phyloP scores from a whole-genome alignment of 2,888 invertebrate species.

The Alcis repandata region DNA sequence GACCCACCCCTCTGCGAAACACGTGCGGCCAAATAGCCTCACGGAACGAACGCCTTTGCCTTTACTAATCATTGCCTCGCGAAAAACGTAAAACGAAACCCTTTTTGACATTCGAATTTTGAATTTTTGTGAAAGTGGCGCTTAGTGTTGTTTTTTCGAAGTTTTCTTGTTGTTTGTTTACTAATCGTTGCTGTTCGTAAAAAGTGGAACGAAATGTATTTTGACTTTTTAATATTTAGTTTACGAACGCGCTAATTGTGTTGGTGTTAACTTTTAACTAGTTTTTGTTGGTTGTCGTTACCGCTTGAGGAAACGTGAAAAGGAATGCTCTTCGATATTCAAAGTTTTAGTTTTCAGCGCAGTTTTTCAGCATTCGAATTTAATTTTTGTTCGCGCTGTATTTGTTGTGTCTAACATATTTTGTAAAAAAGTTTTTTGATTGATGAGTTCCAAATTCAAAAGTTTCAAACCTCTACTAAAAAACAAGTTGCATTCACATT shows the following conservation, averaged over 20 bases:
- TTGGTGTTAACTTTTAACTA: neutral
- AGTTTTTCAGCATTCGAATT: neutral
- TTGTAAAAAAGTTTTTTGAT: neutral
- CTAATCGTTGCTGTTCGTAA: neutral
- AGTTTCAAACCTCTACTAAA: neutral
- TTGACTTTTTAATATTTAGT: neutral
- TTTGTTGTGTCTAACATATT: neutral
- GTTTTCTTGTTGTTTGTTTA: conserved; percentile 1
- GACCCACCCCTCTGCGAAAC: conserved; percentile 79
- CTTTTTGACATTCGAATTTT: conserved; percentile 62
- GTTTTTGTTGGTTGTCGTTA: neutral
- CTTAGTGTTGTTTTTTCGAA: neutral
- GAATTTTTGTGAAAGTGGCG: conserved; percentile 46
- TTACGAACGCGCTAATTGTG: neutral
- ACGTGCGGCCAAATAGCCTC: conserved; percentile 84
- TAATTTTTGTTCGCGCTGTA: neutral
- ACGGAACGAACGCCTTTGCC: conserved; percentile 80
- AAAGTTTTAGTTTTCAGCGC: neutral
- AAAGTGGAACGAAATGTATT: neutral
- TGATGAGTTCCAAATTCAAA: neutral
- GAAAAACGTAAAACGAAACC: conserved; percentile 70
- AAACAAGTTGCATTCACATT: neutral
- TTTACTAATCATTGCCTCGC: conserved; percentile 81
- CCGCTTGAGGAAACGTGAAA: neutral
- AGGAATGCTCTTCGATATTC: neutral